These are phyloP conservation scores for Caranx ignobilis DNA, from an alignment of 2,113 vertebrate genomes.

Conservation along the genomic window DNA sequence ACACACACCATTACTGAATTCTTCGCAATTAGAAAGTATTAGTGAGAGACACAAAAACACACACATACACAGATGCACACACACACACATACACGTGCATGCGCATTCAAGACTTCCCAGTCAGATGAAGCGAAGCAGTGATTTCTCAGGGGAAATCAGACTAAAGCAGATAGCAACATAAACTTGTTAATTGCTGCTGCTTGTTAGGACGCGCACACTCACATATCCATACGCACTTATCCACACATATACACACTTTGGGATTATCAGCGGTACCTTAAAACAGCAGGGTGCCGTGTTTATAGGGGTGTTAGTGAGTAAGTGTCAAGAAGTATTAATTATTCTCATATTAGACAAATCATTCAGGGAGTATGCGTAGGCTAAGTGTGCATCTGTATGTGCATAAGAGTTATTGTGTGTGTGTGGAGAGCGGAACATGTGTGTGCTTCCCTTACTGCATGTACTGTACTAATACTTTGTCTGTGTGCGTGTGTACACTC, in stretches of 20 bases:
- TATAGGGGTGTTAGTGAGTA: conserved; percentile 37
- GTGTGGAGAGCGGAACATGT: not conserved
- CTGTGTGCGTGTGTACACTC: not conserved
- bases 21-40: conserved; percentile 51
- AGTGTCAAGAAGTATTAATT: conserved; percentile 64
- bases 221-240: conserved; percentile 24
- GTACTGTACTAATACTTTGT: not conserved
- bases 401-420: conserved; percentile 1
- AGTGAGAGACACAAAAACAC: conserved; percentile 32
- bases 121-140: conserved; percentile 65
- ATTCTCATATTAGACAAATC: conserved; percentile 59
- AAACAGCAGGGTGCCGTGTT: conserved; percentile 44
- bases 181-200: conserved; percentile 79
- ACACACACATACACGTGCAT: conserved; percentile 19
- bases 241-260: conserved; percentile 19
- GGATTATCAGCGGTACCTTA: conserved; percentile 46
- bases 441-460: conserved; percentile 22
- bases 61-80: conserved; percentile 25
- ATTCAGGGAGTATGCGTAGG: conserved; percentile 27
- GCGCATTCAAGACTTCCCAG: conserved; percentile 48
- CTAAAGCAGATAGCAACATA: conserved; percentile 72
- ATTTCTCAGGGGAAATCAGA: conserved; percentile 85
- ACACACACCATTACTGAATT: conserved; percentile 34
- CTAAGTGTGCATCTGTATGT: conserved; percentile 7
- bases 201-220: conserved; percentile 51